Evolutionary conservation across 2,888 invertebrate genomes (phyloP).

Genomic region (Melanostoma mellinum): DNA sequence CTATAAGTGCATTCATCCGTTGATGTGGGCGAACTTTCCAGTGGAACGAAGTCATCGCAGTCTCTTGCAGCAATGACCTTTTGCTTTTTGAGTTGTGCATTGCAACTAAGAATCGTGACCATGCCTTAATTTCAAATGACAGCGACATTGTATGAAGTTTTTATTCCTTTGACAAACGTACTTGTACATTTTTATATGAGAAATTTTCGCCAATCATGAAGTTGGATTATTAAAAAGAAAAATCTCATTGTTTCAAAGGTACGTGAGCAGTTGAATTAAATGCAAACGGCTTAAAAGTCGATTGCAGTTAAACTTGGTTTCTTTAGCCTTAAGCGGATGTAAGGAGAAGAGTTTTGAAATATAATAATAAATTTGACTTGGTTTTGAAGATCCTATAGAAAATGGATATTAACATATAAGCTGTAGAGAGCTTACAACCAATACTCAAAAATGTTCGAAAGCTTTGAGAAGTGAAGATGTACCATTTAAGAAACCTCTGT

Average conservation of each 20-base stretch:
- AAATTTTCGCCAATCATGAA: slow-evolving; percentile 18
- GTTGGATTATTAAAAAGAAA: slow-evolving; percentile 8
- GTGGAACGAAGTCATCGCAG: slow-evolving; percentile 1
- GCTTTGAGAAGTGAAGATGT: too few species aligned
- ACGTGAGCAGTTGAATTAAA: slow-evolving; percentile 18
- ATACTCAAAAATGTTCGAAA: too few species aligned
- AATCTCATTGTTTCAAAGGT: slow-evolving; percentile 15
- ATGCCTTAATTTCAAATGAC: slow-evolving; percentile 56
- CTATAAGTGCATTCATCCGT: slow-evolving; percentile 36
- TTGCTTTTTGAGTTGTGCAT: slow-evolving; percentile 31
- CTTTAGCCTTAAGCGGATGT: too few species aligned
- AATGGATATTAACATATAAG: too few species aligned
- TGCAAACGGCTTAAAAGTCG: neutral
- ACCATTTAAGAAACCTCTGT: too few species aligned
- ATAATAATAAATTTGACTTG: too few species aligned
- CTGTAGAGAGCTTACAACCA: too few species aligned
- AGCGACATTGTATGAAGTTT: slow-evolving; percentile 38
- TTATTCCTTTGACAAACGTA: neutral
- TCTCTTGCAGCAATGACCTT: slow-evolving; percentile 48
- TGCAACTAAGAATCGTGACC: slow-evolving; percentile 58
- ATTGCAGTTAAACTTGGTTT: too few species aligned
- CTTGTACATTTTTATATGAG: slow-evolving; percentile 13
- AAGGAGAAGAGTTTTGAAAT: too few species aligned
- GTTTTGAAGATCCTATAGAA: too few species aligned
- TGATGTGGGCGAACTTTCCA: slow-evolving; percentile 31